Percentiles rank a stretch among this genome's conserved stretches.
phyloP scores from a whole-genome alignment of 2,113 vertebrate genomes.

The Stegastes partitus region DNA sequence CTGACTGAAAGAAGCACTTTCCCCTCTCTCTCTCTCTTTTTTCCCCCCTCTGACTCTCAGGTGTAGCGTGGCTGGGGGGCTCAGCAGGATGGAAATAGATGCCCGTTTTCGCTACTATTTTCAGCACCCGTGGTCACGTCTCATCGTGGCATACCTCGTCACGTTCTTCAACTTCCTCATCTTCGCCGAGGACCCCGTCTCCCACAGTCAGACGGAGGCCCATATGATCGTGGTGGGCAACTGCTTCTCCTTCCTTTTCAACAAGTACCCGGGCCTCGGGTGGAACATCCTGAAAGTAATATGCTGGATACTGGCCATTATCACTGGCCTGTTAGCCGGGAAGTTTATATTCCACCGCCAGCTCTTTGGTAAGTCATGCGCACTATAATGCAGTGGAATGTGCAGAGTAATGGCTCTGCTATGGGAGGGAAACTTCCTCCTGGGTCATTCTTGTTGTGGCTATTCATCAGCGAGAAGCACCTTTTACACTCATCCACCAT shows the following conservation, averaged over 20 bases:
- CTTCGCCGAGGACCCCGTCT: constrained; percentile 97
- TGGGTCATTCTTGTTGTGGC: constrained; percentile 33
- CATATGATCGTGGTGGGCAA: constrained; percentile 97
- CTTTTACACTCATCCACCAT: background rate
- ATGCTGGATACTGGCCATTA: constrained; percentile 93
- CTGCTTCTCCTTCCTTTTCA: constrained; percentile 98
- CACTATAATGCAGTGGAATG: constrained; percentile 55
- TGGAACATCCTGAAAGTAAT: constrained; percentile 95
- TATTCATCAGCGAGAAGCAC: constrained; percentile 17
- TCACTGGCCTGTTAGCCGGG: constrained; percentile 92
- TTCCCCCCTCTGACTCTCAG: constrained; percentile 73
- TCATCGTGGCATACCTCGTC: constrained; percentile 96
- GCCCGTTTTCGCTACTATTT: constrained; percentile 97
- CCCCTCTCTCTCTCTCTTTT: constrained; percentile 42
- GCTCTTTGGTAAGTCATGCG: constrained; percentile 94
- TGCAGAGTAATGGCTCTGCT: constrained; percentile 52
- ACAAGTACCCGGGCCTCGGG: constrained; percentile 94
- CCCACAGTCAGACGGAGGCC: constrained; percentile 97
- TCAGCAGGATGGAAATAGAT: constrained; percentile 89
- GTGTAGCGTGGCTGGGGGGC: constrained; percentile 72
- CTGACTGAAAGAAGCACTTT: constrained; percentile 51
- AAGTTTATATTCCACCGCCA: constrained; percentile 97
- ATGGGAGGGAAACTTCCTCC: constrained; percentile 10
- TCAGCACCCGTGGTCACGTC: constrained; percentile 97
- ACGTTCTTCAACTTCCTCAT: constrained; percentile 99